phyloP scores from a whole-genome alignment of 2,888 invertebrate species.

The Hirtodrosophila cameraria region DNA sequence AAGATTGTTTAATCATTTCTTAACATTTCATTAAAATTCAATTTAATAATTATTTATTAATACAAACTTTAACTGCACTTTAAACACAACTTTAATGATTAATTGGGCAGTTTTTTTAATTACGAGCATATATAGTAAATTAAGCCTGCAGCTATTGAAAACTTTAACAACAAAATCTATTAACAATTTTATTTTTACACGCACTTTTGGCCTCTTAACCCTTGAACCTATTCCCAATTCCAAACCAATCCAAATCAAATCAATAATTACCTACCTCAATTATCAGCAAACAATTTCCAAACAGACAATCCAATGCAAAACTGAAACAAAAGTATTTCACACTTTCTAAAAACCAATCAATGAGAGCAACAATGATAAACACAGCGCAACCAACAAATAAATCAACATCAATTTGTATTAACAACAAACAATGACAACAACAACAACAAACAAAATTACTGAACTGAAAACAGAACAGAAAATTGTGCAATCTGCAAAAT shows the following conservation, averaged over 20 bases:
- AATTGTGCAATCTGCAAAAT: conserved; percentile 74
- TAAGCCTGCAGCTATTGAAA: no score
- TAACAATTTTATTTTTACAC: no score
- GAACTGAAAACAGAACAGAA: conserved; percentile 50
- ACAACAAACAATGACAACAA: conserved; percentile 44
- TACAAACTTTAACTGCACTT: no score
- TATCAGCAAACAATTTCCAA: conserved; percentile 34
- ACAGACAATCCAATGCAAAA: conserved; percentile 16
- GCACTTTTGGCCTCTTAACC: conserved; percentile 3
- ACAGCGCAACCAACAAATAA: conserved; percentile 52
- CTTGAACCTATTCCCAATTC: conserved; percentile 20
- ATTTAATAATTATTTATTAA: no score
- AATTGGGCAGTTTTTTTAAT: no score
- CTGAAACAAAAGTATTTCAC: conserved; percentile 48
- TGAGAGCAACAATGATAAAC: conserved; percentile 49
- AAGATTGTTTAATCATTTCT: no score
- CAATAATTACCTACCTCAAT: conserved; percentile 71
- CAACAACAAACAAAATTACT: conserved; percentile 36
- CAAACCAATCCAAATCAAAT: conserved; percentile 43
- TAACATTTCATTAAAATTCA: no score
- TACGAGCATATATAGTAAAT: no score
- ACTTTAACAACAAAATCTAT: no score
- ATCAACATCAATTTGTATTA: conserved; percentile 74
- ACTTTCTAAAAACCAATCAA: conserved; percentile 71
- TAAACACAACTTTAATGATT: no score